Base-by-base conservation (phyloP, 2,797 vertebrate genomes). In the Spinus olivaceus region DNA sequence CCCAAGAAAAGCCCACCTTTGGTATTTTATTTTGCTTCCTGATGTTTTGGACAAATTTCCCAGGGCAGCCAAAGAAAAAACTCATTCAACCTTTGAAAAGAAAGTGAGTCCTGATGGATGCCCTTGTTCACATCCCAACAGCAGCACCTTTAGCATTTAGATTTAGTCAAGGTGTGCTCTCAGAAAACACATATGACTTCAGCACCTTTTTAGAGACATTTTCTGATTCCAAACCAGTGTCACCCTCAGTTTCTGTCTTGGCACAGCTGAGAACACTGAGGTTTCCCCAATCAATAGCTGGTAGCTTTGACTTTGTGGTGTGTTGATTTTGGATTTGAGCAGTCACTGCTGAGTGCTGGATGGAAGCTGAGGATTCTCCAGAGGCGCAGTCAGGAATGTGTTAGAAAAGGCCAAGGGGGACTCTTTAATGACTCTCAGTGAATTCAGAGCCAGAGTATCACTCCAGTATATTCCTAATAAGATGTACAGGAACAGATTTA, bases 401-500 rank as follows among this genome's bases (percentile, higher is more conserved):
- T 91, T 85, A 95, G 94, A 88, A 94, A 94, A 87, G 86, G 95
- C 88, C 96, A 96, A 94, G 82, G 47, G 83, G 78, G 81, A 88
- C 57, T 93, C 91, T 91, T 86, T 96, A 97, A 97, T 85, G 85
- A 95, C 91, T 94, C 81, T 85, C 88, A 60, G 8, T 88, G 93
- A 95, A 92, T 88, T 96, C 92, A 91, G 93, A 96, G 57, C 73
- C 77, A 93, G 70, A 86, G 28, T 59, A 94, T 92, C 91, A 86
- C 96, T 95, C 94, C 95, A 93, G 84, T 95, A 95, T 93, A 85
- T 96, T 97, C 95, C 93, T 96, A 95, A 96, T 54, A 93, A 94
- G 94, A 88, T 67, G 74, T 81, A 96, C 90, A 96, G 91, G 92
- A 98, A 96, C 89, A 96, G 96, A 96, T 97, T 96, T 97, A 98